A percentile compares a stretch with the other conserved stretches of the same genome.
Evolutionary conservation across 2,888 invertebrate genomes (phyloP).

Genomic region (Petrophora chlorosata): DNA sequence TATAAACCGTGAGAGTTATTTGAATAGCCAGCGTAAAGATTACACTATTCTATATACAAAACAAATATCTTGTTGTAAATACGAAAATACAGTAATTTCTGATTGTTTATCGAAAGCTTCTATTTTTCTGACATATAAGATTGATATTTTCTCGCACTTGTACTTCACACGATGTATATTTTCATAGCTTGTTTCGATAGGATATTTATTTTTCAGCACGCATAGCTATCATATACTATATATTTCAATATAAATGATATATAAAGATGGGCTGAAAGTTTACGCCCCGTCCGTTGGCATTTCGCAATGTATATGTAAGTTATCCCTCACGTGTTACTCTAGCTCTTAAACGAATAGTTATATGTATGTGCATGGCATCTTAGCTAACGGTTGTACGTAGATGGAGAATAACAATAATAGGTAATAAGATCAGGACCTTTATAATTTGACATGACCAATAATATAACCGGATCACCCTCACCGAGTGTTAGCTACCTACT

Average conservation of each 20-base stretch:
- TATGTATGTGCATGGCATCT: slow-evolving; percentile 78
- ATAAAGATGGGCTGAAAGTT: slow-evolving; percentile 51
- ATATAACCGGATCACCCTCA: slow-evolving; percentile 53
- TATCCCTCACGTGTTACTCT: slow-evolving; percentile 74
- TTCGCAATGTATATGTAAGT: slow-evolving; percentile 56
- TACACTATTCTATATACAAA: slow-evolving; percentile 73
- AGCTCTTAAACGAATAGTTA: slow-evolving; percentile 68
- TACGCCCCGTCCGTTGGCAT: slow-evolving; percentile 61
- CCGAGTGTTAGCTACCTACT: slow-evolving; percentile 51
- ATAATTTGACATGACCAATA: slow-evolving; percentile 37
- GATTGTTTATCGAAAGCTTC: slow-evolving; percentile 73
- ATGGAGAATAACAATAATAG: slow-evolving; percentile 77
- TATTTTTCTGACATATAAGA: slow-evolving; percentile 76
- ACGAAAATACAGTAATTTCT: slow-evolving; percentile 72
- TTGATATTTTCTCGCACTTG: slow-evolving; percentile 75
- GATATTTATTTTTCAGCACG: slow-evolving; percentile 64
- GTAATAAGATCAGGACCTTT: slow-evolving; percentile 46
- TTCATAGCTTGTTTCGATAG: slow-evolving; percentile 75
- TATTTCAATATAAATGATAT: slow-evolving; percentile 31
- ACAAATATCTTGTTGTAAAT: slow-evolving; percentile 63
- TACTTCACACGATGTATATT: slow-evolving; percentile 70
- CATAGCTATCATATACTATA: slow-evolving; percentile 53
- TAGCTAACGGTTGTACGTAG: slow-evolving; percentile 80
- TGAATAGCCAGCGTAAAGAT: slow-evolving; percentile 30
- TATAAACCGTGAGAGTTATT: slow-evolving; percentile 3